Base-by-base conservation (phyloP, 2,888 invertebrate genomes). In the Synergus japonicus region DNA sequence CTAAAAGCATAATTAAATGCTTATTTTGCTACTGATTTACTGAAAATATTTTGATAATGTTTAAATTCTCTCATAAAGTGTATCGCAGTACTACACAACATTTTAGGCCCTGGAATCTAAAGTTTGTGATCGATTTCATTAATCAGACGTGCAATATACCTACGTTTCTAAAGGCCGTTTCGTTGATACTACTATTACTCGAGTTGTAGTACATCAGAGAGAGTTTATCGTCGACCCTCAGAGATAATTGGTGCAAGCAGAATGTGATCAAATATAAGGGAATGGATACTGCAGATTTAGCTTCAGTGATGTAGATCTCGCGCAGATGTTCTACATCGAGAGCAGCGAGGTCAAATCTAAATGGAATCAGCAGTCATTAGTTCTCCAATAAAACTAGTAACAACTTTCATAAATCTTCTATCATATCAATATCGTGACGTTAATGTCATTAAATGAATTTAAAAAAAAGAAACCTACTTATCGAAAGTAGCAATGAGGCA, bases 321-420 rank as follows among this genome's bases (percentile, higher is more conserved):
- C 88, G 87, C 2, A 90, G 81, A 73, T 90, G 89, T 9, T 88
- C 86, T 58, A 84, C 76, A 76, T 89, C 85, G 4, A 91, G 73
- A 46, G 88, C 88, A 18, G 88, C 90, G 46, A 92, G 63, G 78
- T 92, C 91, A 80, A 89, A 91, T 80, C 92, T 92, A 41, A 79
- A 77, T 60, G 41, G 43, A 66, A 60, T 60, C 22, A 60, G 22
- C 10, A 10, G 1, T 60, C 22, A 5, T 60, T 60, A 60, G 10
- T 22, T 60, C 4, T 60, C 3, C 22, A 22, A 60, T 22, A 60
- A 60, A 54, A 54, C 54, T 9, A 54, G 54, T n/a, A n/a, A n/a
- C n/a, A n/a, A 60, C 22, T 22, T 0, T 3, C 9, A 60, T 18
- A 22, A 12, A 60, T 8, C 12, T 60, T 60, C 22, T 9, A 10